Conservation (phyloP, 2,113 vertebrate species). For the Percina caprodes region DNA sequence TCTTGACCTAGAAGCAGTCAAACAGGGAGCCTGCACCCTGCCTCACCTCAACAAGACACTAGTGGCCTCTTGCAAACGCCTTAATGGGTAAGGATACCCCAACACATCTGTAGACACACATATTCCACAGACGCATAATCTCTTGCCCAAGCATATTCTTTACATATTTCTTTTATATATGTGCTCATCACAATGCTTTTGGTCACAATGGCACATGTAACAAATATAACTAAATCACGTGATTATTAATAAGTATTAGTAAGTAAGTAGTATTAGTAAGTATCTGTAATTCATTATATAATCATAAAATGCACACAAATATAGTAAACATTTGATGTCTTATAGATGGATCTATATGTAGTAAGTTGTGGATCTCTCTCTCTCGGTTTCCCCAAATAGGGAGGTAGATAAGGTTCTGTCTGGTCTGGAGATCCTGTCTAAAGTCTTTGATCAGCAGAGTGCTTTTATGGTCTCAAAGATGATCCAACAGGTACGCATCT, state of each 20-base stretch:
- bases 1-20: constrained; percentile 94
- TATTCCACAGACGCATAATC: neutral
- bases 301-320: neutral
- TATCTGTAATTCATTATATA: neutral
- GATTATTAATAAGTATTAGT: neutral
- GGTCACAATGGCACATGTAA: neutral
- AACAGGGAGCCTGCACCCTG: constrained; percentile 89
- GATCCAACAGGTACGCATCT: constrained; percentile 90
- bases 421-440: constrained; percentile 95
- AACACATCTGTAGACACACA: neutral
- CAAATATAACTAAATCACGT: neutral
- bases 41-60: constrained; percentile 95
- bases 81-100: constrained; percentile 87
- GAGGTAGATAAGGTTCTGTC: constrained; percentile 96
- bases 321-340: neutral
- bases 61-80: constrained; percentile 90
- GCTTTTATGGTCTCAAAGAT: constrained; percentile 92
- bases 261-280: too few species aligned
- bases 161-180: constrained; percentile 7
- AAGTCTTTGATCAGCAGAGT: constrained; percentile 97
- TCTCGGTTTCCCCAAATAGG: constrained; percentile 70
- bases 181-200: constrained; percentile 7
- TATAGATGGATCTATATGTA: neutral
- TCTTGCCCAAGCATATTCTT: neutral
- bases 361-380: neutral